Evolutionary conservation across 2,113 vertebrate genomes (phyloP).

Genomic region (Cepphus grylle): DNA sequence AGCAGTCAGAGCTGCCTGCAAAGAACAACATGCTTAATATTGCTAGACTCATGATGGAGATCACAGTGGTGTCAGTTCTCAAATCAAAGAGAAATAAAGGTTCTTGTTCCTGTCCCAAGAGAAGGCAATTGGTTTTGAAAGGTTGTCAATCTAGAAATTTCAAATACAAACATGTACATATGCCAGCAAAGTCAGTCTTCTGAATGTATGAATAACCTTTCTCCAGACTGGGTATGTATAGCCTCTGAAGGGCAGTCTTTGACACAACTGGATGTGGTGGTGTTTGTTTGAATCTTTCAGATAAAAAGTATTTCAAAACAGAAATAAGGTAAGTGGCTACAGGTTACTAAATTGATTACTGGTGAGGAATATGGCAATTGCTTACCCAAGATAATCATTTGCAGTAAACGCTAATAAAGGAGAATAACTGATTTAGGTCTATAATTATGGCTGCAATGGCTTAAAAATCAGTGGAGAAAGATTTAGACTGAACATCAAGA

Average conservation of each 20-base stretch:
- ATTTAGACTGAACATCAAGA: not conserved
- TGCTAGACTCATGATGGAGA: not conserved
- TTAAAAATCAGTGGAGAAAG: not conserved
- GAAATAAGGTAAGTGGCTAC: not conserved
- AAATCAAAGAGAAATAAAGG: conserved; percentile 17
- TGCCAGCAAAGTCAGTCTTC: not conserved
- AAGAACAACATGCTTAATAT: not conserved
- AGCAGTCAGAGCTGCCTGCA: not conserved
- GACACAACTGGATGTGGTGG: not conserved
- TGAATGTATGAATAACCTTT: not conserved
- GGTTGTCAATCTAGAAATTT: not conserved
- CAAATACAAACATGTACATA: not conserved
- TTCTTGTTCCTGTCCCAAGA: not conserved
- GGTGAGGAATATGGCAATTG: not conserved
- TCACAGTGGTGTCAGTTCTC: not conserved
- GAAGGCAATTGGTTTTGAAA: conserved; percentile 2
- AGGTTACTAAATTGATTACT: not conserved
- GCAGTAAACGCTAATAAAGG: not conserved
- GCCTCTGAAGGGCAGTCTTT: not conserved
- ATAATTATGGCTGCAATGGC: not conserved
- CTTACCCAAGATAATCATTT: not conserved
- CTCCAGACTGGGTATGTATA: not conserved
- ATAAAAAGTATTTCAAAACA: not conserved
- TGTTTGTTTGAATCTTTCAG: not conserved
- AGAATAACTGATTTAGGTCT: not conserved